Evolutionary conservation across 2,113 vertebrate genomes (phyloP), one percentile per base, ranked within the genome.

Genomic region (Ceuthmochares aereus): DNA sequence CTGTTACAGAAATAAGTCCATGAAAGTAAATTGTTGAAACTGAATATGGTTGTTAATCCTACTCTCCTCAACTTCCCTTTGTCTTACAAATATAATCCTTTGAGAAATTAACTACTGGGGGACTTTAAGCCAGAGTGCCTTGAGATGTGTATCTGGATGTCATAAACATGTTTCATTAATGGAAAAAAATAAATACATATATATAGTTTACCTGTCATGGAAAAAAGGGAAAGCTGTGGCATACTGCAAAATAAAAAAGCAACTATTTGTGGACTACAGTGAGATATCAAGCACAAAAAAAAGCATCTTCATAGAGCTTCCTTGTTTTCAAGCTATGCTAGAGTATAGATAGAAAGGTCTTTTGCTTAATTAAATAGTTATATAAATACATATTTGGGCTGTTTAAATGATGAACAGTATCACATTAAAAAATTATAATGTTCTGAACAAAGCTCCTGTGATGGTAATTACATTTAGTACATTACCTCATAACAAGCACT

Each of bases 361-460:
- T 94, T 80, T 83, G 17, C 7, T 27, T 75, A 49, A 52, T 72
- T 91, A 90, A 92, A 89, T 87, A 84, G 51, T 93, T 80, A 59
- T 76, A 51, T 55, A 79, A 66, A 47, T 79, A 87, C 42, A 7
- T 51, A 63, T 88, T 77, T 76, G 84, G 74, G 34, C 29, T 70
- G n/a, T 18, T 75, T 88, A 88, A 89, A 67, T 77, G 47, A 77
- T 78, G 29, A 81, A 66, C 25, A 70, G 9, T n/a, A 40, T 70
- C 26, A 52, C 30, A 86, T 77, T 67, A 4, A 84, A 87, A 83
- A 64, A 62, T 25, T 37, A 45, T 29, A 92, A 27, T 84, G 32
- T 14, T 89, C 30, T 40, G 30, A 87, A 84, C 15, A 90, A 89
- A 74, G 8, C 29, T 75, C 56, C 47, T 84, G 62, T 66, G 22